phyloP scores from a whole-genome alignment of 2,888 invertebrate species.

The Apamea sordens region DNA sequence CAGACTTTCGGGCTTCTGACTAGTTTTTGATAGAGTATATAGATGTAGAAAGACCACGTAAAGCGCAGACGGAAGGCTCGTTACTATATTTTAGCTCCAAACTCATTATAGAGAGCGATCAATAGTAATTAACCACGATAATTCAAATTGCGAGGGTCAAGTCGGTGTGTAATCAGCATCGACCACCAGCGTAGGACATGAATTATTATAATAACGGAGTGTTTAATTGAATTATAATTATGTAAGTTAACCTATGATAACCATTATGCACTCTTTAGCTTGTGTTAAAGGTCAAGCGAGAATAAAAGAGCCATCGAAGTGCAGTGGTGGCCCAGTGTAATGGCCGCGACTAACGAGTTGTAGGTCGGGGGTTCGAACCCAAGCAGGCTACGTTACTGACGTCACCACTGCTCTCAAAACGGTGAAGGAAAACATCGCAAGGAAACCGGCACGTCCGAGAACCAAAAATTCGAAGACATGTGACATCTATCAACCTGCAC shows the following conservation, averaged over 20 bases:
- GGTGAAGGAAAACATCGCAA: too few species aligned
- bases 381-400: too few species aligned
- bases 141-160: constrained; percentile 5
- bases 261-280: constrained; percentile 22
- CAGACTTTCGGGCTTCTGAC: too few species aligned
- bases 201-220: constrained; percentile 19
- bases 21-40: not conserved
- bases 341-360: too few species aligned
- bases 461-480: too few species aligned
- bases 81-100: not conserved
- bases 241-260: constrained; percentile 27
- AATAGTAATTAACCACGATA: constrained; percentile 21
- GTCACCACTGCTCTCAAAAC: too few species aligned
- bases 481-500: too few species aligned
- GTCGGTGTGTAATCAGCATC: not conserved
- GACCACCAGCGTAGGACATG: constrained; percentile 42
- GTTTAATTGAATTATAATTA: constrained; percentile 44
- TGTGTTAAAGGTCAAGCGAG: constrained; percentile 10
- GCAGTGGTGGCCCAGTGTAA: too few species aligned
- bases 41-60: not conserved
- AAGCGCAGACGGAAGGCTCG: not conserved
- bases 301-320: too few species aligned
- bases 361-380: too few species aligned
- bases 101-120: not conserved
- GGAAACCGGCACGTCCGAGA: too few species aligned